Evolutionary conservation across 2,888 invertebrate species (phyloP), one percentile per base, ranked within the genome.

Genomic region (Tetragonisca angustula): DNA sequence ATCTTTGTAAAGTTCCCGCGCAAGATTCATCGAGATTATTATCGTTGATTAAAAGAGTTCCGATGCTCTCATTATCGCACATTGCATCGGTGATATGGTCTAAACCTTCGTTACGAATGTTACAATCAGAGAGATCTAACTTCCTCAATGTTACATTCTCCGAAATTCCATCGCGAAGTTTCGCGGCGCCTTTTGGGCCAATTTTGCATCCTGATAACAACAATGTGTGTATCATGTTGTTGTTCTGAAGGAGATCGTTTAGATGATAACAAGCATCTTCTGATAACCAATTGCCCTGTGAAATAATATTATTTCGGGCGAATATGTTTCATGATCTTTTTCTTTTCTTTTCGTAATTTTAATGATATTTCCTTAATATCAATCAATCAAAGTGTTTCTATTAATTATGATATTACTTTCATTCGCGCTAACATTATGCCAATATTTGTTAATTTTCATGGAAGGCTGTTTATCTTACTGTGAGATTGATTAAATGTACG

Each of bases 1-100:
- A 92, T 59, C 90, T 77, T 65, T 94, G 93, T 43, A 96, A 87
- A 69, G 91, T 85, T 78, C 91, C 87, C 0, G 94, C 94, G 15
- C 95, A 94, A 43, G 89, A 91, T 85, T 95, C 95, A 13, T 95
- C 94, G 54, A 96, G 92, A 69, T 94, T 89, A 90, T 96, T 96
- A 65, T 95, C 94, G 74, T 95, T 95, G 52, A 96, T 84, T 92
- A 95, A 94, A 11, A 96, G 88, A 43, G 90, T 93, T 81, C 91
- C 90, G 4, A 96, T 86, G 3, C 92, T 89, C 21, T 87, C 73
- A 79, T 94, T 95, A 17, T 91, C 91, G 54, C 87, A 87, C 9
- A 95, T 87, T 4, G 94, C 94, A 0, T 83, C 85, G 50, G 92
- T 90, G 17, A 95, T 80, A 15, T 88, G 70, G 24, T 82, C 78